phyloP scores from a whole-genome alignment of 1,140 invertebrate genomes.

The Ips nitidus region DNA sequence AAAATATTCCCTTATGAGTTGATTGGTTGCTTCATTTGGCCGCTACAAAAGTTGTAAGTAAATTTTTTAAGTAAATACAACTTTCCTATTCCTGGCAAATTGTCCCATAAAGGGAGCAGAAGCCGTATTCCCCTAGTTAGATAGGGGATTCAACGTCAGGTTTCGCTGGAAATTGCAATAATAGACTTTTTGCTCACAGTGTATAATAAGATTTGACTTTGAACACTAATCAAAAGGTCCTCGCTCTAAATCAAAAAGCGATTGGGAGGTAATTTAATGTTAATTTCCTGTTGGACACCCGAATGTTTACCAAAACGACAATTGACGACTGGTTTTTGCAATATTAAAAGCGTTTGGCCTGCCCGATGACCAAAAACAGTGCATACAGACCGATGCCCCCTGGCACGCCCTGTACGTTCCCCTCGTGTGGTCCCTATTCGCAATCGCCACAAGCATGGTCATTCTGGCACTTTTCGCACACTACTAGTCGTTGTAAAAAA shows the following conservation, averaged over 20 bases:
- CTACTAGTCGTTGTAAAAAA: slow-evolving; percentile 39
- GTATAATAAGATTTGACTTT: too few species aligned
- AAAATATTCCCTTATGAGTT: too few species aligned
- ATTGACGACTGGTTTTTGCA: not conserved
- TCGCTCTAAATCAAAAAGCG: not conserved
- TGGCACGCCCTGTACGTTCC: slow-evolving; percentile 50
- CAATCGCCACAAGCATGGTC: slow-evolving; percentile 53
- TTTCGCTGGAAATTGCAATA: too few species aligned
- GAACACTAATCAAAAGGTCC: too few species aligned
- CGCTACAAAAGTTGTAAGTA: too few species aligned
- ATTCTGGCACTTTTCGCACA: slow-evolving; percentile 53
- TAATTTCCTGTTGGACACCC: slow-evolving; percentile 38
- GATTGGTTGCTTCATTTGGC: too few species aligned
- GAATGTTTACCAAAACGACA: not conserved
- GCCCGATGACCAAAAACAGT: slow-evolving; percentile 46
- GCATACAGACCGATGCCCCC: slow-evolving; percentile 43
- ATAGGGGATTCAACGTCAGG: too few species aligned
- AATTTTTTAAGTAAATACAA: too few species aligned
- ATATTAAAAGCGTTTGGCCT: slow-evolving; percentile 35
- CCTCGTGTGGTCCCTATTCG: slow-evolving; percentile 51
- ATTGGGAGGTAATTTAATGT: slow-evolving; percentile 39
- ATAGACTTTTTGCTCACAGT: too few species aligned
- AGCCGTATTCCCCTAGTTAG: too few species aligned
- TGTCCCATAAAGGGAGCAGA: too few species aligned
- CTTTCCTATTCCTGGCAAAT: too few species aligned